These are phyloP conservation scores for Diorhabda elongata DNA, from an alignment of 1,140 invertebrate genomes.

Conservation along the genomic window DNA sequence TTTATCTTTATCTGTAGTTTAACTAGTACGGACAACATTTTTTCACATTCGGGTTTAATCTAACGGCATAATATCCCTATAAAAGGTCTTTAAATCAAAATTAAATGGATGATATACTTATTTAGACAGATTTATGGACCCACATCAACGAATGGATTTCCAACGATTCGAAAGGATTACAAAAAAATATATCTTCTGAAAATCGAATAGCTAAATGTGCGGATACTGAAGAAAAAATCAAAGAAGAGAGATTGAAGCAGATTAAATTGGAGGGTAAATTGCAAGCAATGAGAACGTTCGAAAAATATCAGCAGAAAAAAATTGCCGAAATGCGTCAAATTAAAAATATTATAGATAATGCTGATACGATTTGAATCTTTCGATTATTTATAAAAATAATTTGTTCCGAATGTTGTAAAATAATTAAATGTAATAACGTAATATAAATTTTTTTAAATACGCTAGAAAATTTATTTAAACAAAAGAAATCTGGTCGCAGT, in stretches of 20 bases:
- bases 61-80: not conserved
- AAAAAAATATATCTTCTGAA: not conserved
- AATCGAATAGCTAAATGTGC: slow-evolving; percentile 1
- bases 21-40: too few species aligned
- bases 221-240: slow-evolving; percentile 3
- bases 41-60: too few species aligned
- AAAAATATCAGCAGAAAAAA: slow-evolving; percentile 20
- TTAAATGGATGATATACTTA: not conserved
- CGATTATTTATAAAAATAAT: not conserved
- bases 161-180: not conserved
- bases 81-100: not conserved
- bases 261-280: slow-evolving; percentile 22
- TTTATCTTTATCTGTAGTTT: too few species aligned
- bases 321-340: slow-evolving; percentile 11
- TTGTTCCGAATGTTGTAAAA: not conserved
- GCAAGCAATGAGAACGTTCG: slow-evolving; percentile 13
- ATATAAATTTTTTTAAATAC: too few species aligned
- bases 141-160: slow-evolving; percentile 3
- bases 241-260: slow-evolving; percentile 6
- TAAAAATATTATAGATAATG: slow-evolving; percentile 8
- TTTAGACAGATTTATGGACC: not conserved
- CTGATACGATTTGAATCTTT: not conserved
- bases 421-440: too few species aligned
- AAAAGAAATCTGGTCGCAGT: too few species aligned
- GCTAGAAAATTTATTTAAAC: too few species aligned